Evolutionary conservation across 2,888 invertebrate genomes (phyloP).

Genomic region (Biston betularia): DNA sequence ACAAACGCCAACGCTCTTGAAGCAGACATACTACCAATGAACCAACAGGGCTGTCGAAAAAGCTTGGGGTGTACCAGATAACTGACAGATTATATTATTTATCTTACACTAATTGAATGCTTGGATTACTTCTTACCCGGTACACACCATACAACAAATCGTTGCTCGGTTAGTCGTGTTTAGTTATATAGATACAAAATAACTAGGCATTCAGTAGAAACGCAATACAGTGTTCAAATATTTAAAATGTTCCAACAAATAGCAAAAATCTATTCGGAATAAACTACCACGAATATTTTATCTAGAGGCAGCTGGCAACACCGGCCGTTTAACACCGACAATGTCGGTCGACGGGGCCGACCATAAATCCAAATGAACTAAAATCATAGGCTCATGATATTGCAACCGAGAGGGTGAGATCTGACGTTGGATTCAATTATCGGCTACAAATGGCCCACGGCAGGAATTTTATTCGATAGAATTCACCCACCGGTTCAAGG

Average conservation of each 20-base stretch:
- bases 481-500: slow-evolving; percentile 67
- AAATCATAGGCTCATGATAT: slow-evolving; percentile 70
- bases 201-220: no score
- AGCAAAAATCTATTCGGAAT: background rate
- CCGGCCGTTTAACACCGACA: slow-evolving; percentile 15
- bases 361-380: slow-evolving; percentile 66
- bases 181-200: no score
- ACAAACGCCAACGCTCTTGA: no score
- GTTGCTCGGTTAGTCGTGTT: no score
- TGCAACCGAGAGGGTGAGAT: slow-evolving; percentile 61
- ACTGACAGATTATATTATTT: no score
- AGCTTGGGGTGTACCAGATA: no score
- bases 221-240: no score
- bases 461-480: slow-evolving; percentile 76
- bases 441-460: slow-evolving; percentile 72
- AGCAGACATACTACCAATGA: no score
- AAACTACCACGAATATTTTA: slow-evolving; percentile 3
- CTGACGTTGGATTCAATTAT: slow-evolving; percentile 79
- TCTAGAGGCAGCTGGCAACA: slow-evolving; percentile 1
- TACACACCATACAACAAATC: no score
- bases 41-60: no score
- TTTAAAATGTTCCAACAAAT: background rate
- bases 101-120: no score
- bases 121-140: no score
- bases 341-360: slow-evolving; percentile 13